Evolutionary conservation across 1,140 invertebrate genomes (phyloP), one percentile per base, ranked within the genome.

Genomic region (Meloidogyne hapla): DNA sequence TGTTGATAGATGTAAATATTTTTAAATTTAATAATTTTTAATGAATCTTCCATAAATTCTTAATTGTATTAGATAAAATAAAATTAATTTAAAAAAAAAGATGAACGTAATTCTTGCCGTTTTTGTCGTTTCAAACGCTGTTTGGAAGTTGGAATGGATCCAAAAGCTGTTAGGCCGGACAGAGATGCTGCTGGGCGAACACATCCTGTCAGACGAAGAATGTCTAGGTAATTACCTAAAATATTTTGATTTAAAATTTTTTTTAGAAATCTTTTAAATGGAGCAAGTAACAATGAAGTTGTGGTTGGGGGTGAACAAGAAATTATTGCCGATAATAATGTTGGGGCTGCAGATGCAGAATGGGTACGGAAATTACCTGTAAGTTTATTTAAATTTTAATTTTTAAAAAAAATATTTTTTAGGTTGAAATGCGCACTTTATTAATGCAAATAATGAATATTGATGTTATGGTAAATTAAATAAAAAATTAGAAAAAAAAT

Each of bases 81-180:
- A 75, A 71, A 63, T 18, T 15, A 10, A 33, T 3, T 48, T 12
- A 9, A 33, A 23, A 65, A 12, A 18, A 66, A 10, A 82, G 81
- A 86, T 79, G 84, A 86, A 79, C 77, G 84, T 23, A 86, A 86
- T 75, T 86, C 86, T 2, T 86, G 85, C 68, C 76, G 84, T 45
- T 86, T 73, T 69, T 86, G 84, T 61, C 86, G 84, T 13, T 86
- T 86, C 73, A 85, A 87, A 65, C 81, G 87, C n/a, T 86, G 84
- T 74, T 65, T 86, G 23, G 86, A 87, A 67, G 86, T 86, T 21
- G 84, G 83, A 63, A 87, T 87, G 83, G 85, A 87, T 62, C 83
- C 83, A 12, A 84, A 84, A 75, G 84, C 84, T 42, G 84, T 85
- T 1, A 75, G 84, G 5, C 84, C 86, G 10, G 84, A 86, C 66